Percentiles rank a stretch among this genome's conserved stretches.
Conservation (phyloP, 2,797 vertebrate species). For the Oreochromis mossambicus region DNA sequence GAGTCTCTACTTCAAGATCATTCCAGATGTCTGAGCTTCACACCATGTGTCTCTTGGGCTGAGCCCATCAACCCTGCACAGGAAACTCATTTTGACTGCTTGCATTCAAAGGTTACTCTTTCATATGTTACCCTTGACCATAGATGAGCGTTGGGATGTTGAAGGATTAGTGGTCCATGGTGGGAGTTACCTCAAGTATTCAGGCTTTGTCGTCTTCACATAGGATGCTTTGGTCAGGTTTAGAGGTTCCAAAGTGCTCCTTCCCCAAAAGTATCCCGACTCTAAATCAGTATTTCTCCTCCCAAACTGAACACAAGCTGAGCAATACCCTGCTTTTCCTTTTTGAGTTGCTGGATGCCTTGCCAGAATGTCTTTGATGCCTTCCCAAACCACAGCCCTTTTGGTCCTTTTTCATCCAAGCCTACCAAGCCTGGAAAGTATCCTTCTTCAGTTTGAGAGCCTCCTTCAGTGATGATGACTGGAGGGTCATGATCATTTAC, state of each 20-base stretch:
- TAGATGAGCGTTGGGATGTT: background rate
- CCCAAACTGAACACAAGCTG: background rate
- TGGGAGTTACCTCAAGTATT: background rate
- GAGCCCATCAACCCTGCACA: background rate
- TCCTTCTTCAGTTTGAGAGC: background rate
- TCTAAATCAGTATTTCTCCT: background rate
- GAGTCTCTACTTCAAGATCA: background rate
- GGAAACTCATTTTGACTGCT: background rate
- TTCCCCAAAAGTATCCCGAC: accelerated
- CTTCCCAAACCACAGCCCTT: background rate
- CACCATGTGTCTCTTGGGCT: accelerated
- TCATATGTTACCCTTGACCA: background rate
- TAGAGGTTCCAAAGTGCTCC: background rate
- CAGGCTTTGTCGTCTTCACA: background rate
- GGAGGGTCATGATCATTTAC: background rate
- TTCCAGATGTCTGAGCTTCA: background rate
- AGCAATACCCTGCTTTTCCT: background rate
- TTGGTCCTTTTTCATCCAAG: background rate
- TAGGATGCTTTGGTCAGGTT: background rate
- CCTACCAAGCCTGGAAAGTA: background rate
- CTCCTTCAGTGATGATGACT: background rate
- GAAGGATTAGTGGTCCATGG: background rate
- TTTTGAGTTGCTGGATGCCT: background rate
- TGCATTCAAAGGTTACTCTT: background rate
- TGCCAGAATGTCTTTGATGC: background rate